Percentiles rank a stretch among this genome's conserved stretches.
Evolutionary conservation across 2,797 vertebrate genomes (phyloP).

Genomic region (Sebastes cheni): DNA sequence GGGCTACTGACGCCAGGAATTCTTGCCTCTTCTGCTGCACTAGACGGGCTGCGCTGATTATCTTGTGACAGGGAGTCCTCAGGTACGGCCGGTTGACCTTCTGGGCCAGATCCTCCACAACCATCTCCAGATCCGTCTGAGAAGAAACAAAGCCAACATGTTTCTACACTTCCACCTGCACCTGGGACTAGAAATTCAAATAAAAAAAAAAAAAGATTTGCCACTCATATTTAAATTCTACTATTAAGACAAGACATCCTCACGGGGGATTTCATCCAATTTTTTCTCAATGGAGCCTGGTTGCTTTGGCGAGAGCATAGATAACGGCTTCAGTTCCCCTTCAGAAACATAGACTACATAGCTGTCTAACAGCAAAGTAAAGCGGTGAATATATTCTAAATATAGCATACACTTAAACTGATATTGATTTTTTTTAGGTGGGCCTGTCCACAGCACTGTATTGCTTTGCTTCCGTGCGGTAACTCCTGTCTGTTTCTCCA

Average conservation of each 20-base stretch:
- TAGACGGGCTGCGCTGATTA: slow-evolving; percentile 94
- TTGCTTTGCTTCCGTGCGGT: no score
- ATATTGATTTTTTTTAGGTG: no score
- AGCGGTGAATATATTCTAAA: no score
- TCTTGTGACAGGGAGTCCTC: slow-evolving; percentile 96
- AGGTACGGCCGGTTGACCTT: slow-evolving; percentile 99
- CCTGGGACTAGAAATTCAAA: neutral
- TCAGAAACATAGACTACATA: no score
- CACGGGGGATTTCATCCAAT: neutral
- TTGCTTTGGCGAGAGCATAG: no score
- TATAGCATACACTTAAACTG: no score
- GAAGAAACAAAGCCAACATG: neutral
- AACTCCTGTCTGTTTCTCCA: no score
- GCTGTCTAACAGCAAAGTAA: no score
- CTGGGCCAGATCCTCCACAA: slow-evolving; percentile 98
- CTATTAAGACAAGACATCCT: neutral
- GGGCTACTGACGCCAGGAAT: slow-evolving; percentile 95
- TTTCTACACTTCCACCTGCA: neutral
- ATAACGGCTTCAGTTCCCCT: no score
- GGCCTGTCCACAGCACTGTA: no score
- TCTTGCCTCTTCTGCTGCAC: slow-evolving; percentile 99
- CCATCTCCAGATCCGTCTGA: slow-evolving; percentile 99
- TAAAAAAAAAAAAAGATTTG: neutral
- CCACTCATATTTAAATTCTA: neutral
- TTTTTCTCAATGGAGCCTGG: no score